These are phyloP conservation scores for Meliscaeva auricollis DNA, from an alignment of 2,888 invertebrate species.

Conservation along the genomic window DNA sequence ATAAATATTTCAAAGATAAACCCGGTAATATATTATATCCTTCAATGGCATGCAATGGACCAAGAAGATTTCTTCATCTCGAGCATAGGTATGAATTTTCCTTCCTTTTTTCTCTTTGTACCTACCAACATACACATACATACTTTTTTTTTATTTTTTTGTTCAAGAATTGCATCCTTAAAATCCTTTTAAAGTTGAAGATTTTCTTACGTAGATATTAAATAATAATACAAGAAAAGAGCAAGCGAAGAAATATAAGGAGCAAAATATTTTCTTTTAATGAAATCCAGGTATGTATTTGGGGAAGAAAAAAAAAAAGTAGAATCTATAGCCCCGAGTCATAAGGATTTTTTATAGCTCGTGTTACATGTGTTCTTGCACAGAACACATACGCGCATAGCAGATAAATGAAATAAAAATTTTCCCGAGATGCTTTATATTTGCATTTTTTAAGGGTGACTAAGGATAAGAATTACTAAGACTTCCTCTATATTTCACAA, in stretches of 20 bases:
- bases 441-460: not conserved
- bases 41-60: constrained; percentile 14
- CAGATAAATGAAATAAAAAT: not conserved
- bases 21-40: not conserved
- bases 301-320: not conserved
- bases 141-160: not conserved
- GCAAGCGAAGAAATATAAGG: not conserved
- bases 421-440: not conserved
- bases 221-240: not conserved
- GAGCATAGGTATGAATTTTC: constrained; percentile 15
- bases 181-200: constrained; percentile 14
- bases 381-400: too few species aligned
- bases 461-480: not conserved
- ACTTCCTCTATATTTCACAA: not conserved
- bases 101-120: not conserved
- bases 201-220: not conserved
- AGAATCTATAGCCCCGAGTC: constrained; percentile 11
- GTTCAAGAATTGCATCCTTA: constrained; percentile 22
- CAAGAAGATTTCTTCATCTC: constrained; percentile 20
- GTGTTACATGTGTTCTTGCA: not conserved
- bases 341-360: not conserved
- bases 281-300: not conserved
- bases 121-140: too few species aligned
- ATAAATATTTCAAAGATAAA: constrained; percentile 38
- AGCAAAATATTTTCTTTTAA: not conserved